Evolutionary conservation across 2,888 invertebrate genomes (phyloP).

Genomic region (Vesta saturnalis): DNA sequence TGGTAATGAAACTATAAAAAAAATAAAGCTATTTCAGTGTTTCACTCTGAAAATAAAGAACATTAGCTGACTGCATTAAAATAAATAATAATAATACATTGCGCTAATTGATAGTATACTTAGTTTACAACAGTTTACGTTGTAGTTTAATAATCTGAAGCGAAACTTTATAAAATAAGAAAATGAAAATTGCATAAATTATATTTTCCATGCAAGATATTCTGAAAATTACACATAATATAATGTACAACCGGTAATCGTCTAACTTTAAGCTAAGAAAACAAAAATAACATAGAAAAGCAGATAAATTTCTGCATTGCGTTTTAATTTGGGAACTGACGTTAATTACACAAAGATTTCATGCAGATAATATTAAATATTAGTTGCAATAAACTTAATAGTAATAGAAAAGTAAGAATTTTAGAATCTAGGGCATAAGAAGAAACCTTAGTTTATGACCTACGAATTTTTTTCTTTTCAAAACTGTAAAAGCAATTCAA

Average conservation of each 20-base stretch:
- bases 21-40: too few relatives aligned
- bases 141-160: too few relatives aligned
- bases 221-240: not conserved
- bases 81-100: not conserved
- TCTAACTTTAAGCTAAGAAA: not conserved
- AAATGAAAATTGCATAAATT: not conserved
- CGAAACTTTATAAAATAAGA: too few relatives aligned
- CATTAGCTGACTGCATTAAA: too few relatives aligned
- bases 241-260: not conserved
- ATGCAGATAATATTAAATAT: not conserved
- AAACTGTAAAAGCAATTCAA: too few relatives aligned
- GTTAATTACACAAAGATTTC: not conserved
- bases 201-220: not conserved
- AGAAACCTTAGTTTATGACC: not conserved
- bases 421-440: not conserved
- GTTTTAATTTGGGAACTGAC: not conserved
- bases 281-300: conserved; percentile 1
- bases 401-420: not conserved
- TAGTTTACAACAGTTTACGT: not conserved
- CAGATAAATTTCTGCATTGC: not conserved
- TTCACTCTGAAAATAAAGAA: too few relatives aligned
- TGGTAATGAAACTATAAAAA: too few relatives aligned
- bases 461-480: not conserved
- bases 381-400: not conserved
- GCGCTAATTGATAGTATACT: not conserved